Conservation (phyloP, 1,140 invertebrate genomes). For the Drosophila willistoni region DNA sequence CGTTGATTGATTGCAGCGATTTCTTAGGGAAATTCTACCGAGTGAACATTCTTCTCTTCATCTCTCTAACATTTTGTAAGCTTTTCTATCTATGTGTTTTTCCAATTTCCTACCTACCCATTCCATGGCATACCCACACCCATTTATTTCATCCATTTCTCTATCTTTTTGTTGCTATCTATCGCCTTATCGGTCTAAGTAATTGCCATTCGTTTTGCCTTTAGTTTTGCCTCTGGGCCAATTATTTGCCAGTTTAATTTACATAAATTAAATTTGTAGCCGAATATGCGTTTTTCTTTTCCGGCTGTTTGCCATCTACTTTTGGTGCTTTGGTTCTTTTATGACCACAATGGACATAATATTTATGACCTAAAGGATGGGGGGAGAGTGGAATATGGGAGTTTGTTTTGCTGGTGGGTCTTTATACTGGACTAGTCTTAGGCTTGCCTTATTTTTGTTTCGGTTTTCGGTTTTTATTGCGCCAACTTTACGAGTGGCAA, state of each 20-base stretch:
- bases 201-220: slow-evolving; percentile 55
- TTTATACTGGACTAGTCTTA: slow-evolving; percentile 8
- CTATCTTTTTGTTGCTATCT: slow-evolving; percentile 31
- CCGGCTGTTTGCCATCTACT: slow-evolving; percentile 3
- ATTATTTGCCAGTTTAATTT: slow-evolving; percentile 74
- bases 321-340: slow-evolving; percentile 44
- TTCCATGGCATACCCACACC: no score
- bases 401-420: neutral
- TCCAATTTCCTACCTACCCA: neutral
- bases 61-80: slow-evolving; percentile 37
- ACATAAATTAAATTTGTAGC: slow-evolving; percentile 67
- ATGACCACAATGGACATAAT: slow-evolving; percentile 64
- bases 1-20: slow-evolving; percentile 76
- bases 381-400: neutral
- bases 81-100: slow-evolving; percentile 2
- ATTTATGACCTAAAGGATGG: slow-evolving; percentile 42
- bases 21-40: slow-evolving; percentile 74
- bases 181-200: slow-evolving; percentile 68
- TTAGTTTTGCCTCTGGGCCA: slow-evolving; percentile 36
- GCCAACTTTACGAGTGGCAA: slow-evolving; percentile 64
- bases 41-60: slow-evolving; percentile 23
- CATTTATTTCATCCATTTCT: neutral
- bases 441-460: slow-evolving; percentile 23
- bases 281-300: slow-evolving; percentile 24
- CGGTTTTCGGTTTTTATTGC: slow-evolving; percentile 57